phyloP scores from a whole-genome alignment of 2,888 invertebrate genomes.

The Argynnis bischoffii region DNA sequence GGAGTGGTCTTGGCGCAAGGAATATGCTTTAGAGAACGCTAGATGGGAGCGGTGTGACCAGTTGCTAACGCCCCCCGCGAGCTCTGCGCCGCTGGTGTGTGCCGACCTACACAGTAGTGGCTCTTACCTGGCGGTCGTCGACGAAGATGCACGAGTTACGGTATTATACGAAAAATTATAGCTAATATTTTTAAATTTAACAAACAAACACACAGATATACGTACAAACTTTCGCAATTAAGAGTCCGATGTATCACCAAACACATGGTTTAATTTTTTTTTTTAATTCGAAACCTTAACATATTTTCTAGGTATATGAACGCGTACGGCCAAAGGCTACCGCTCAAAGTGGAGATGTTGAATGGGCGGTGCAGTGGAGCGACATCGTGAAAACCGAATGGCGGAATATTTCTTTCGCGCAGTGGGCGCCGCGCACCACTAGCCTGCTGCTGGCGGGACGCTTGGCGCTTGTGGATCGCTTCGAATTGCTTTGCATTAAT shows the following conservation, averaged over 20 bases:
- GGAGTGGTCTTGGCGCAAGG: conserved; percentile 52
- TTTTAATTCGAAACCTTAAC: too few species aligned
- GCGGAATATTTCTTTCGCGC: conserved; percentile 39
- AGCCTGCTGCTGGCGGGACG: conserved; percentile 60
- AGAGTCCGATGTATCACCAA: too few species aligned
- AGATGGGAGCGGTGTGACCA: conserved; percentile 44
- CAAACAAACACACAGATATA: too few species aligned
- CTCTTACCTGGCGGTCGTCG: conserved; percentile 47
- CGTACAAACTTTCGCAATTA: too few species aligned
- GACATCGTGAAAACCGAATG: conserved; percentile 37
- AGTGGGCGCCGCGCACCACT: conserved; percentile 45
- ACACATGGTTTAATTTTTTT: too few species aligned
- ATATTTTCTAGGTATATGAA: conserved; percentile 11
- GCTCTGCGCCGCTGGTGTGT: conserved; percentile 41
- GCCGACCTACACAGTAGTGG: conserved; percentile 44
- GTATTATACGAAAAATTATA: conserved; percentile 33
- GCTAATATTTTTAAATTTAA: not conserved
- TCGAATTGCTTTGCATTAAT: conserved; percentile 58
- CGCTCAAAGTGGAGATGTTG: not conserved
- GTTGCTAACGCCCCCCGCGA: conserved; percentile 28
- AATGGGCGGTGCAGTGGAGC: conserved; percentile 28
- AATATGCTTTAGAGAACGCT: conserved; percentile 48
- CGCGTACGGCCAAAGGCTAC: not conserved
- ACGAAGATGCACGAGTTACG: conserved; percentile 47
- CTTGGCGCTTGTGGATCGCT: conserved; percentile 54